Conservation (phyloP, 2,797 vertebrate species). For the Gadopsis marmoratus region DNA sequence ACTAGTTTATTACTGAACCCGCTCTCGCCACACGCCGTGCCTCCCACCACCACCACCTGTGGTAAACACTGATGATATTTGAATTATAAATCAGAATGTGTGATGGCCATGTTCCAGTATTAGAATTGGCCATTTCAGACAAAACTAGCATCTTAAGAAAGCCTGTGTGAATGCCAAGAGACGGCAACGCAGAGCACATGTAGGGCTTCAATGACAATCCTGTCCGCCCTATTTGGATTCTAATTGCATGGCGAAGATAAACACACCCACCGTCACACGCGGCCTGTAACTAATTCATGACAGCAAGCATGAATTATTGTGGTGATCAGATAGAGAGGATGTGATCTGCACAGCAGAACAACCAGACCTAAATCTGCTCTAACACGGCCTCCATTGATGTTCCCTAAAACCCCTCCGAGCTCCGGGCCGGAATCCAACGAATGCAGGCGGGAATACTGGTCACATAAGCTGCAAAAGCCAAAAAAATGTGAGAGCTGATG, state of each 20-base stretch:
- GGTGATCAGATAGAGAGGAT: not conserved
- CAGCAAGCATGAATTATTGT: not conserved
- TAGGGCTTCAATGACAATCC: not conserved
- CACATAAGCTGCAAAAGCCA: constrained; percentile 30
- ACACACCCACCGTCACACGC: not conserved
- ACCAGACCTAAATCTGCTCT: constrained; percentile 2
- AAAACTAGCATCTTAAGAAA: not conserved
- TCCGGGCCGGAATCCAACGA: constrained; percentile 39
- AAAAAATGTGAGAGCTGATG: constrained; percentile 25
- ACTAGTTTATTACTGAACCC: too few relatives aligned
- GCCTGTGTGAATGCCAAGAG: not conserved
- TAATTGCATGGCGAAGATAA: too few relatives aligned
- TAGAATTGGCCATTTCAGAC: not conserved
- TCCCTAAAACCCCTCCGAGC: constrained; percentile 27
- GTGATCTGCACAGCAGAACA: not conserved
- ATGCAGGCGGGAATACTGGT: constrained; percentile 20
- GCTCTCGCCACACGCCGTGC: too few relatives aligned
- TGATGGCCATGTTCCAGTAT: not conserved
- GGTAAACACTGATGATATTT: too few relatives aligned
- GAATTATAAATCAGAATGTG: not conserved
- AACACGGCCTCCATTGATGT: not conserved
- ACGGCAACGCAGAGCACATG: not conserved
- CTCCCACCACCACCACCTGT: too few relatives aligned
- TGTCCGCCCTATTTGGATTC: not conserved
- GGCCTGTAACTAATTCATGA: not conserved